Evolutionary conservation across 2,888 invertebrate genomes (phyloP).

Genomic region (Thysanoteuthis rhombus): DNA sequence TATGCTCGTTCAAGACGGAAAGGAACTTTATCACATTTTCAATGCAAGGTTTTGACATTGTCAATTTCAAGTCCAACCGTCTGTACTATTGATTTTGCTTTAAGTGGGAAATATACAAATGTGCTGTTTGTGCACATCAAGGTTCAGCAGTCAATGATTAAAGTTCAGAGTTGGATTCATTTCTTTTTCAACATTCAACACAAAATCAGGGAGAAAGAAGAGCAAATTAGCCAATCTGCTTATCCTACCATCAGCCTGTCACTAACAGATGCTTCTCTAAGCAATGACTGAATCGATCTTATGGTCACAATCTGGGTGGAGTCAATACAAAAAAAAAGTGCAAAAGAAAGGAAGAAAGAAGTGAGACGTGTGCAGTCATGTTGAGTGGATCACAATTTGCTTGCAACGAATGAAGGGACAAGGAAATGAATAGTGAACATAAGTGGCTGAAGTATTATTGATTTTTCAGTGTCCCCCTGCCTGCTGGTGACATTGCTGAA

Average conservation of each 20-base stretch:
- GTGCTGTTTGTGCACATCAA: too few species aligned
- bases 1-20: too few species aligned
- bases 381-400: not conserved
- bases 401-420: not conserved
- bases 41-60: too few species aligned
- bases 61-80: too few species aligned
- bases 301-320: not conserved
- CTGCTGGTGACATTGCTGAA: slow-evolving; percentile 12
- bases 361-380: too few species aligned
- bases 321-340: not conserved
- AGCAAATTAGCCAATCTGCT: not conserved
- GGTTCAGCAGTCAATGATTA: not conserved
- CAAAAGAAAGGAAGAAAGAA: not conserved
- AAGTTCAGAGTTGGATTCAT: slow-evolving; percentile 12
- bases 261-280: not conserved
- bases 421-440: not conserved
- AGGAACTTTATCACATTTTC: too few species aligned
- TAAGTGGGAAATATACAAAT: too few species aligned
- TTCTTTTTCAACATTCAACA: not conserved
- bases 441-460: not conserved
- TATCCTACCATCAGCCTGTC: not conserved
- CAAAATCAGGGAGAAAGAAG: not conserved
- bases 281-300: not conserved
- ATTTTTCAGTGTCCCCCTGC: not conserved
- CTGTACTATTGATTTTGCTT: too few species aligned